Conservation (phyloP, 2,888 invertebrate genomes). For the Pandemis cinnamomeana region DNA sequence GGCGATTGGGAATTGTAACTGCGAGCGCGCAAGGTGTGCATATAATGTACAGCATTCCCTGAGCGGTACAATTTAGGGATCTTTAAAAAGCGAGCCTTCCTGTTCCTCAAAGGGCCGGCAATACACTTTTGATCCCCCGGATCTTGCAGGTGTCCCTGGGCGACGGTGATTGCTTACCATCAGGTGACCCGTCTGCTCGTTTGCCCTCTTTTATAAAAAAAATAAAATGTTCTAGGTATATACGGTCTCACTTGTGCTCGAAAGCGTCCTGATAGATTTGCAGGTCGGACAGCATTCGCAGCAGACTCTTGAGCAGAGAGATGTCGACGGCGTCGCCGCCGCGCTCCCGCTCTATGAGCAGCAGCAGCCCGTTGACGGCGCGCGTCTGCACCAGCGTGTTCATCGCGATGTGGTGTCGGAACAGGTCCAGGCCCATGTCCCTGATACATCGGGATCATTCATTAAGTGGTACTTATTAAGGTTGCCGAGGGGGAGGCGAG, state of each 20-base stretch:
- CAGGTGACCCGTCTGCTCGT: too few species aligned
- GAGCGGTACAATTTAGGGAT: too few species aligned
- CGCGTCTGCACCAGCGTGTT: slow-evolving; percentile 95
- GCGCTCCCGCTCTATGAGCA: slow-evolving; percentile 97
- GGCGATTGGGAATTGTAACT: too few species aligned
- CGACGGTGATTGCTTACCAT: too few species aligned
- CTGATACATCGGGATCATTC: slow-evolving; percentile 71
- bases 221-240: too few species aligned
- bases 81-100: too few species aligned
- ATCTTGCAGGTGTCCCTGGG: too few species aligned
- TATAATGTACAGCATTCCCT: background rate
- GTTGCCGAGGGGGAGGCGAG: too few species aligned
- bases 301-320: slow-evolving; percentile 95
- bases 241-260: slow-evolving; percentile 88
- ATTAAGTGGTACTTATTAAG: too few species aligned
- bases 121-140: too few species aligned
- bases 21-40: background rate
- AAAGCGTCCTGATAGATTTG: slow-evolving; percentile 97
- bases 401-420: slow-evolving; percentile 96
- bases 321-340: slow-evolving; percentile 97
- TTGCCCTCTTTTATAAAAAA: too few species aligned
- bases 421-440: slow-evolving; percentile 98
- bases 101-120: too few species aligned
- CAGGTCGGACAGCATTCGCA: slow-evolving; percentile 98
- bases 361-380: slow-evolving; percentile 96